Evolutionary conservation across 2,113 vertebrate genomes (phyloP).

Genomic region (Micromys minutus): DNA sequence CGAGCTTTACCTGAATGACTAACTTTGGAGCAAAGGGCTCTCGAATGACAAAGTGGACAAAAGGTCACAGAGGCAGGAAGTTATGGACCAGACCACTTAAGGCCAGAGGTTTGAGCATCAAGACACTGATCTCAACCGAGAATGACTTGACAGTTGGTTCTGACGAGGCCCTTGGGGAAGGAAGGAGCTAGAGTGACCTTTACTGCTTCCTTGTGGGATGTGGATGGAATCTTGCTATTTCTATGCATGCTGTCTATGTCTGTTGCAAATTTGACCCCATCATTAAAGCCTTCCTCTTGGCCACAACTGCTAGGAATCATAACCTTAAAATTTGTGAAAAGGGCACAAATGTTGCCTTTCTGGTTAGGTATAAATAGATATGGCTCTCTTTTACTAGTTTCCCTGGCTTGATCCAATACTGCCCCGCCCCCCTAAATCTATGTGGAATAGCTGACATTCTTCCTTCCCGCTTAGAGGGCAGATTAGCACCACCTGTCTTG

Average conservation of each 20-base stretch:
- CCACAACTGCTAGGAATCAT: neutral
- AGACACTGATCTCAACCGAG: neutral
- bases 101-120: neutral
- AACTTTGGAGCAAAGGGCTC: neutral
- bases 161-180: neutral
- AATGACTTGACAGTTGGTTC: neutral
- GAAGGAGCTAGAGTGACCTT: neutral
- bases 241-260: neutral
- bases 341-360: conserved; percentile 10
- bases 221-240: neutral
- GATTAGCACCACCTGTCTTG: conserved; percentile 81
- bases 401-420: conserved; percentile 38
- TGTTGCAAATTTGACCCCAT: neutral
- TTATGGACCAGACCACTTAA: neutral
- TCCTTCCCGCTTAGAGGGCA: conserved; percentile 71
- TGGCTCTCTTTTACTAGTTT: neutral
- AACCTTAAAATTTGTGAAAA: conserved; percentile 32
- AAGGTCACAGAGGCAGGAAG: neutral
- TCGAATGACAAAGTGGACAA: neutral
- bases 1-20: neutral
- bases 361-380: conserved; percentile 56
- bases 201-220: neutral
- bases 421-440: neutral
- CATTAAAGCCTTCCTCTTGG: neutral
- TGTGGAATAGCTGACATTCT: conserved; percentile 76